Evolutionary conservation across 2,888 invertebrate species (phyloP).

Genomic region (Acanthosepion esculentum): DNA sequence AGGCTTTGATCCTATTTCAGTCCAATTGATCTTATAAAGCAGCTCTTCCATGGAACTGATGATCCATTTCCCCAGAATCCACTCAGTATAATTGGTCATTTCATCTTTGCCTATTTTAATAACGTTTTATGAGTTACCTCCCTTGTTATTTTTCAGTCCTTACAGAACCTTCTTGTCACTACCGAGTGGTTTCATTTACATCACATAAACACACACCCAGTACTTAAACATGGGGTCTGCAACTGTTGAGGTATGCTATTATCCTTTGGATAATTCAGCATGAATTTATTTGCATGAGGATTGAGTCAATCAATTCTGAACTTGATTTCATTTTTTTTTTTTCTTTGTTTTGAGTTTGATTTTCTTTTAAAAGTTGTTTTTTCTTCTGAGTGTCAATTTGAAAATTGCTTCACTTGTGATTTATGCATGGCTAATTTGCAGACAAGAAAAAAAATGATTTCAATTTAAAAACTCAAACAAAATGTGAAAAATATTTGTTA

Average conservation of each 20-base stretch:
- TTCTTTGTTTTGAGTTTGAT: not conserved
- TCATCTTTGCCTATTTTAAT: not conserved
- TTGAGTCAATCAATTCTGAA: too few species aligned
- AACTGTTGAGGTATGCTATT: not conserved
- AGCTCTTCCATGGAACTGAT: too few species aligned
- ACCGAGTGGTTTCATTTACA: not conserved
- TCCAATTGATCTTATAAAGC: too few species aligned
- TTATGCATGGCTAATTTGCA: too few species aligned
- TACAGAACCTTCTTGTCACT: not conserved
- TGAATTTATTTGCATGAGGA: not conserved
- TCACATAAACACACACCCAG: not conserved
- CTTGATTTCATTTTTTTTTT: not conserved
- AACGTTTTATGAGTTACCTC: not conserved
- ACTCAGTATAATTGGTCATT: not conserved
- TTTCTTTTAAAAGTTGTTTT: too few species aligned
- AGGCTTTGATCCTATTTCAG: too few species aligned
- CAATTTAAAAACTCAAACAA: too few species aligned
- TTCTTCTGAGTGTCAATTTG: too few species aligned
- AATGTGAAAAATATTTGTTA: too few species aligned
- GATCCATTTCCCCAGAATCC: too few species aligned
- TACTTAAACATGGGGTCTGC: not conserved
- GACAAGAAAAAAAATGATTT: too few species aligned
- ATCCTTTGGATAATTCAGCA: not conserved
- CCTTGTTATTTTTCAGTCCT: slow-evolving; percentile 21
- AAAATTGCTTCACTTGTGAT: too few species aligned